A percentile compares a stretch with the other conserved stretches of the same genome.
phyloP scores from a whole-genome alignment of 1,140 invertebrate species.

The Ceratina australensis region DNA sequence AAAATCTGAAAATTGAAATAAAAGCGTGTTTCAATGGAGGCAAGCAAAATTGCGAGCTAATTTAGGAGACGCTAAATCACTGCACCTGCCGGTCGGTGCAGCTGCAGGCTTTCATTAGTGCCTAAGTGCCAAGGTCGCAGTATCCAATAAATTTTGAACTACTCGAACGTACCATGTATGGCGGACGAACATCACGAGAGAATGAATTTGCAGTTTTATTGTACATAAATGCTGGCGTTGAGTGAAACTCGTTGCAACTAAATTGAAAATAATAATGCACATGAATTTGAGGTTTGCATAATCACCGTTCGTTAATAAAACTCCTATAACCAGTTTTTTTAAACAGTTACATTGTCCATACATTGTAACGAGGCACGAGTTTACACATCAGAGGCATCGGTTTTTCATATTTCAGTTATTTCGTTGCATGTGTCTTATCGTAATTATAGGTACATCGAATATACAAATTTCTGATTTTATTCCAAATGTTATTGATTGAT shows the following conservation, averaged over 20 bases:
- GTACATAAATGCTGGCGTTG: not conserved
- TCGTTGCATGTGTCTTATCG: too few species aligned
- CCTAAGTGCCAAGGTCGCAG: conserved; percentile 16
- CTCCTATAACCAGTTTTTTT: too few species aligned
- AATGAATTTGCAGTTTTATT: not conserved
- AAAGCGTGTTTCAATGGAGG: too few species aligned
- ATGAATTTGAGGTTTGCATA: too few species aligned
- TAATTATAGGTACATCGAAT: not conserved
- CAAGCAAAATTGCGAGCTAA: conserved; percentile 10
- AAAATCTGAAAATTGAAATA: too few species aligned
- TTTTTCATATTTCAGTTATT: too few species aligned
- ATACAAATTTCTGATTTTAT: not conserved
- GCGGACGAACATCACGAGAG: not conserved
- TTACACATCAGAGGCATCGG: too few species aligned
- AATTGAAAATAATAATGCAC: too few species aligned
- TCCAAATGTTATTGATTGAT: not conserved
- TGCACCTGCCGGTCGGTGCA: conserved; percentile 50
- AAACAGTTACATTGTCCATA: too few species aligned
- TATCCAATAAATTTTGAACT: conserved; percentile 32
- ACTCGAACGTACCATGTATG: conserved; percentile 6
- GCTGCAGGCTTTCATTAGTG: conserved; percentile 45
- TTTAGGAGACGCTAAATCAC: conserved; percentile 39
- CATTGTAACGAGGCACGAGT: too few species aligned
- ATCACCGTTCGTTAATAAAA: too few species aligned
- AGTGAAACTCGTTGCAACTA: not conserved